Base-by-base conservation (phyloP, 2,888 invertebrate genomes). In the Abrostola tripartita region DNA sequence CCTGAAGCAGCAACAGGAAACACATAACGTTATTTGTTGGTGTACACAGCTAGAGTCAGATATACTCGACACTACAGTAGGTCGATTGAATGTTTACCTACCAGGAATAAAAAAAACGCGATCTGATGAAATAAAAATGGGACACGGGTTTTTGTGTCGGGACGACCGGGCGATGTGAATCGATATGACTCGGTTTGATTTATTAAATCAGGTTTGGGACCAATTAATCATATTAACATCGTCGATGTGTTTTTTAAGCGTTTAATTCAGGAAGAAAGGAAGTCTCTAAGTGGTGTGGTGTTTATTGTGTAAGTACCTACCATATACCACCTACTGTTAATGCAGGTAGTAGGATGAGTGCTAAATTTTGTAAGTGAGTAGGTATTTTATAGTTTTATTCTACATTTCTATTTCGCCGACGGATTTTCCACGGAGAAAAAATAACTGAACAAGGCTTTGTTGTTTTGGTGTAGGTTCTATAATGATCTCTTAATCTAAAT, bases 71-170 rank as follows among this genome's bases (percentile, higher is more conserved):
- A 68, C 68, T 24, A 62, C n/a, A 8, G 24, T 42, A 41, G 52
- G 40, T 49, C 49, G 42, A 37, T 56, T 61, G 61, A 44, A 52
- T 68, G 52, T 14, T 14, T 7, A n/a, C n/a, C n/a, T n/a, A n/a
- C 44, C 52, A 53, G 24, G 52, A 24, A 64, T 56, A 49, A 49
- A 55, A 62, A 54, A 66, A 55, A 57, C 58, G 49, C 57, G 52
- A 62, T n/a, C 52, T 52, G 54, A 42, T 59, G 42, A 52, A 70
- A 70, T 70, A 68, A 63, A 65, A 47, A 14, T 47, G 24, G 42
- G 42, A 59, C 69, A 69, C 65, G 59, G 56, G 71, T 65, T 70
- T 69, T 69, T 65, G 71, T 69, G 44, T 56, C 38, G 52, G 52
- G 59, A 52, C 52, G 42, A 65, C 42, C 59, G 70, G 52, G 52